These are phyloP conservation scores for Anguilla pacifica DNA, from an alignment of 2,797 vertebrate genomes.

Conservation along the genomic window DNA sequence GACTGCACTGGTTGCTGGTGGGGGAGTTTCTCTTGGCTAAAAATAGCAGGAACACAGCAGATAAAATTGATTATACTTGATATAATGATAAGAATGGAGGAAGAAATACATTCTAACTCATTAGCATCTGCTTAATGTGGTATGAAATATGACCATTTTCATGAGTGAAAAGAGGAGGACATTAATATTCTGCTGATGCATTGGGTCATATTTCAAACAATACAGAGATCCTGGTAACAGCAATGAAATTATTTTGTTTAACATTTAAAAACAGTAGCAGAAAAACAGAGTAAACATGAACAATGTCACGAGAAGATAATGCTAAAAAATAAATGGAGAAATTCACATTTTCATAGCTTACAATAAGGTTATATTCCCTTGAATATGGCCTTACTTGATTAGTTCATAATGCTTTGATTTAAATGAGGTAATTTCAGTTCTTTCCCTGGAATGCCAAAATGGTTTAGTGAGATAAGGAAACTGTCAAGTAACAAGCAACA, in stretches of 20 bases:
- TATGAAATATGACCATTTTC: background rate
- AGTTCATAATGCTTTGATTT: background rate
- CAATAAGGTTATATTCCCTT: background rate
- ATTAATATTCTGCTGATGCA: background rate
- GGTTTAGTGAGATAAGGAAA: too few relatives aligned
- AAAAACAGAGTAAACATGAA: background rate
- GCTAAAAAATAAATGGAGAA: background rate
- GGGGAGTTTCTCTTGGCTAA: slow-evolving; percentile 95
- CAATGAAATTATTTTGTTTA: background rate
- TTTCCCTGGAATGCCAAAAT: background rate
- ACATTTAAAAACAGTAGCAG: background rate
- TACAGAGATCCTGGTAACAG: background rate
- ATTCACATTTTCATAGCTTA: background rate
- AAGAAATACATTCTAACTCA: background rate
- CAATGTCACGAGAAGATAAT: background rate
- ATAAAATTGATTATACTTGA: slow-evolving; percentile 27
- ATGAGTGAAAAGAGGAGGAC: background rate
- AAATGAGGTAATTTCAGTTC: background rate
- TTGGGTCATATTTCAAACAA: background rate
- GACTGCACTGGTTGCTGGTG: slow-evolving; percentile 82
- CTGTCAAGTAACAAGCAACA: background rate
- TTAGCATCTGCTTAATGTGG: background rate
- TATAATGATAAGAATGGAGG: background rate
- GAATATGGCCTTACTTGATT: background rate
- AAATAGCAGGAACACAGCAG: slow-evolving; percentile 33